phyloP scores from a whole-genome alignment of 2,113 vertebrate genomes.

The Nesoenas mayeri region DNA sequence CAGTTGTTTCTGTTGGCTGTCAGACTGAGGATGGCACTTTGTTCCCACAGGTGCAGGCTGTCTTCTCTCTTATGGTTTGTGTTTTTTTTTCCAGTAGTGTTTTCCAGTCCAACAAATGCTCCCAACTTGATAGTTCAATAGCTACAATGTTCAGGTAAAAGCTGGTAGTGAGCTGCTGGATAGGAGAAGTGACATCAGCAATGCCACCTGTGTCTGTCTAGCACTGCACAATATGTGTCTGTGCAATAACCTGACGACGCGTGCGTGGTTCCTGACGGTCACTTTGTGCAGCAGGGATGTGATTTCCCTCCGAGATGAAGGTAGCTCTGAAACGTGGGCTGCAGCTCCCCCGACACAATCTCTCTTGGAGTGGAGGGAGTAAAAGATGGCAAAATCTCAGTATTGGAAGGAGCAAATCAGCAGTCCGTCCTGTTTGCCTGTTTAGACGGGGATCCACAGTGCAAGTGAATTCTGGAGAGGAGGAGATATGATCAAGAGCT shows the following conservation, averaged over 20 bases:
- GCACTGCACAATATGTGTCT: background rate
- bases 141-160: background rate
- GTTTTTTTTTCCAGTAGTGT: background rate
- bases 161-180: background rate
- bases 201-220: background rate
- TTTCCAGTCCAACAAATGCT: background rate
- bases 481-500: background rate
- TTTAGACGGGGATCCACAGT: background rate
- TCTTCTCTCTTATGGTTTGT: conserved; percentile 32
- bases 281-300: background rate
- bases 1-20: conserved; percentile 87
- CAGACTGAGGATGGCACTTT: conserved; percentile 89
- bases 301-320: background rate
- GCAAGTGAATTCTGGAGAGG: background rate
- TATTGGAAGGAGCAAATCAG: background rate
- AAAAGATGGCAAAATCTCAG: background rate
- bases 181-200: background rate
- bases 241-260: background rate
- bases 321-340: background rate
- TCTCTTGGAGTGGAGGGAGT: background rate
- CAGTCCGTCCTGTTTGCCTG: background rate
- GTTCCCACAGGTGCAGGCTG: conserved; percentile 85
- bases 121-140: background rate
- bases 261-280: background rate
- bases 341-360: background rate